A percentile compares a stretch with the other conserved stretches of the same genome.
phyloP scores from a whole-genome alignment of 2,888 invertebrate genomes.

The Caenorhabditis doughertyi region DNA sequence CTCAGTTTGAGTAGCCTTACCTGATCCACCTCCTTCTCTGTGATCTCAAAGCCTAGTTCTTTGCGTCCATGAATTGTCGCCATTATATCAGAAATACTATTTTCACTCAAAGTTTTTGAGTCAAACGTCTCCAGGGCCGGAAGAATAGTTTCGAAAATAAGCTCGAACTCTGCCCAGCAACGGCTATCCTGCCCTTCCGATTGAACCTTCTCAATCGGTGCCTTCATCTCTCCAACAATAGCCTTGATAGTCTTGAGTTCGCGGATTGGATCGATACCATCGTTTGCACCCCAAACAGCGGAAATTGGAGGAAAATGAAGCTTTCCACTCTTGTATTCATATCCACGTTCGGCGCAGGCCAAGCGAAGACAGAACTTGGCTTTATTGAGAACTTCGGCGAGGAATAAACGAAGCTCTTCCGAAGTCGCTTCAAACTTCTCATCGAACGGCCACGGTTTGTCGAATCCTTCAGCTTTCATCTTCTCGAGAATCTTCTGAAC shows the following conservation, averaged over 20 bases:
- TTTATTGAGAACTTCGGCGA: constrained; percentile 14
- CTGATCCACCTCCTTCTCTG: constrained; percentile 36
- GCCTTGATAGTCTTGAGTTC: constrained; percentile 44
- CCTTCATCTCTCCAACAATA: constrained; percentile 19
- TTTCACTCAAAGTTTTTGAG: constrained; percentile 14
- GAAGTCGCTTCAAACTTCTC: neutral
- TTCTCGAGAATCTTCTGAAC: neutral
- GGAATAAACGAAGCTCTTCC: constrained; percentile 2
- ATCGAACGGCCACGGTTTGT: constrained; percentile 33
- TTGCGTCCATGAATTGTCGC: constrained; percentile 26
- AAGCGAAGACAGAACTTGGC: constrained; percentile 26
- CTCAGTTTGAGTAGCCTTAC: neutral
- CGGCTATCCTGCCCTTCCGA: neutral
- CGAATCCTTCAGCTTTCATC: neutral
- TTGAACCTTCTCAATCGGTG: neutral
- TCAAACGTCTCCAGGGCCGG: constrained; percentile 45
- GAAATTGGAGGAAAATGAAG: neutral
- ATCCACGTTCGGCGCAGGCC: constrained; percentile 42
- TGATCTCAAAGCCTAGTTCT: constrained; percentile 27
- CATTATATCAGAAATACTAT: constrained; percentile 31
- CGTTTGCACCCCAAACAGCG: constrained; percentile 14
- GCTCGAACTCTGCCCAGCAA: constrained; percentile 6
- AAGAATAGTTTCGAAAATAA: neutral
- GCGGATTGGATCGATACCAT: constrained; percentile 10
- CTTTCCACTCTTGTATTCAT: constrained; percentile 7